Evolutionary conservation across 2,888 invertebrate genomes (phyloP).

Genomic region (Melolontha melolontha): DNA sequence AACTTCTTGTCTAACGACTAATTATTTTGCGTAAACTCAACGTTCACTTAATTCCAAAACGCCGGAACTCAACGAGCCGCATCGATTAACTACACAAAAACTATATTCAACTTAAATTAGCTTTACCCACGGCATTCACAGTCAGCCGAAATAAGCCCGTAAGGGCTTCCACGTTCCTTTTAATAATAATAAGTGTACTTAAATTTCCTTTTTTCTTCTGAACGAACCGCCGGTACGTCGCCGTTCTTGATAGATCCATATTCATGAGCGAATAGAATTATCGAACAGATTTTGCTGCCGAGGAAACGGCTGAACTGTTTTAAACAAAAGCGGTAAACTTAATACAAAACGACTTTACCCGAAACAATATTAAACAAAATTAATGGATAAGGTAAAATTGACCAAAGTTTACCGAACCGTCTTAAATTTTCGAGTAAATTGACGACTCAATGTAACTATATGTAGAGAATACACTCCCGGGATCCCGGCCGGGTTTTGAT

Average conservation of each 20-base stretch:
- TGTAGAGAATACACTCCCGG: no score
- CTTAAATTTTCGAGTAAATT: no score
- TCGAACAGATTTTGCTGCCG: constrained; percentile 3
- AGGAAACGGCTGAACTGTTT: background rate
- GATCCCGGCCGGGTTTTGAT: no score
- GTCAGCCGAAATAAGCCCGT: background rate
- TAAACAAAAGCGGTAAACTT: background rate
- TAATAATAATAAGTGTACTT: constrained; percentile 4
- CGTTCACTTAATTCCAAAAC: no score
- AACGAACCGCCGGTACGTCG: background rate
- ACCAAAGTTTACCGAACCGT: no score
- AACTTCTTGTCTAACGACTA: no score
- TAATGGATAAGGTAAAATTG: no score
- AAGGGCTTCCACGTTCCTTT: background rate
- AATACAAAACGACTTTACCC: background rate
- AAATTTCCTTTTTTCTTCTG: background rate
- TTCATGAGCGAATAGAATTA: constrained; percentile 28
- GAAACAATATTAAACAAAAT: constrained; percentile 27
- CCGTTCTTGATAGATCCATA: constrained; percentile 9
- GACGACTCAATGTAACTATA: no score
- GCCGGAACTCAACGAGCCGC: background rate
- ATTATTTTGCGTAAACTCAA: no score
- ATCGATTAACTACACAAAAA: constrained; percentile 18
- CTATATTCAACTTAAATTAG: constrained; percentile 21
- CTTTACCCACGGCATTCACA: constrained; percentile 2